Percentiles rank a stretch among this genome's conserved stretches.
Conservation (phyloP, 2,888 invertebrate genomes). For the Panopea generosa region DNA sequence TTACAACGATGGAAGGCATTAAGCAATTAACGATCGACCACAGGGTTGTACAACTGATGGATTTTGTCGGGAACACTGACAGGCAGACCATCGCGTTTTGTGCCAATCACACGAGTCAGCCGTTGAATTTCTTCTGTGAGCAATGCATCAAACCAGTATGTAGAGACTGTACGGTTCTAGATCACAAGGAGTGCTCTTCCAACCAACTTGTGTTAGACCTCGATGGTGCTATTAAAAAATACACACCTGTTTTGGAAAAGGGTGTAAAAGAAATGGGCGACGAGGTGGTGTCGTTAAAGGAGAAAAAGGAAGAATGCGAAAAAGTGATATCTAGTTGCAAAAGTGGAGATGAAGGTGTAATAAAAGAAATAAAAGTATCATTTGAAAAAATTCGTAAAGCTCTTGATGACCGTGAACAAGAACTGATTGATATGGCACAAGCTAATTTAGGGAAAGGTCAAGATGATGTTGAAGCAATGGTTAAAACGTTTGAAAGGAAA, state of each 20-base stretch:
- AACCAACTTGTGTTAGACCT: conserved; percentile 78
- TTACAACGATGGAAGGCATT: conserved; percentile 75
- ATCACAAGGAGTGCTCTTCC: conserved; percentile 72
- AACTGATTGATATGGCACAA: conserved; percentile 69
- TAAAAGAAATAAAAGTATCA: conserved; percentile 69
- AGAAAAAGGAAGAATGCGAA: conserved; percentile 69
- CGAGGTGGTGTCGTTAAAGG: conserved; percentile 66
- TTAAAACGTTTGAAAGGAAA: conserved; percentile 57
- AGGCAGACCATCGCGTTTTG: conserved; percentile 76
- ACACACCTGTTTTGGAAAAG: conserved; percentile 72
- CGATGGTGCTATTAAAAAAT: conserved; percentile 73
- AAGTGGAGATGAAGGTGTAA: conserved; percentile 60
- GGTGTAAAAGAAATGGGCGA: conserved; percentile 72
- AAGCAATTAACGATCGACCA: conserved; percentile 76
- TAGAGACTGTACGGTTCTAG: conserved; percentile 77
- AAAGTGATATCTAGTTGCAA: conserved; percentile 65
- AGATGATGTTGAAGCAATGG: conserved; percentile 65
- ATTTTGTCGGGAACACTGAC: conserved; percentile 77
- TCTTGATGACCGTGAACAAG: conserved; percentile 73
- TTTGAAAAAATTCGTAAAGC: conserved; percentile 72
- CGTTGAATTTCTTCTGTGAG: conserved; percentile 81
- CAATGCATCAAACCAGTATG: conserved; percentile 74
- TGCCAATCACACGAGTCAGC: conserved; percentile 75
- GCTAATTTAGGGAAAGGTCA: conserved; percentile 68
- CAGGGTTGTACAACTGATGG: conserved; percentile 78